Evolutionary conservation across 2,888 invertebrate genomes (phyloP), one percentile per base, ranked within the genome.

Genomic region (Aphodius granarius): DNA sequence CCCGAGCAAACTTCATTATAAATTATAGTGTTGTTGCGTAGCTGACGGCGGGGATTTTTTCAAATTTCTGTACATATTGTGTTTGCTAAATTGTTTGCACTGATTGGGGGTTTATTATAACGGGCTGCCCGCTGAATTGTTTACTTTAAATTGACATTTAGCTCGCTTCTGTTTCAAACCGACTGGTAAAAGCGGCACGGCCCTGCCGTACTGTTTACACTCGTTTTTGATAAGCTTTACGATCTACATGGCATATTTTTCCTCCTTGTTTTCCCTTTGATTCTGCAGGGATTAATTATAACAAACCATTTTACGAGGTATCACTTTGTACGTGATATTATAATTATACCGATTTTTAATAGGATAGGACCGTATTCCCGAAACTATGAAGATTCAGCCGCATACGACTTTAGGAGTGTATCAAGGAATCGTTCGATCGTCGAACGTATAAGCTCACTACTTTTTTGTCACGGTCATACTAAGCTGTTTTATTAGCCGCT

Each of bases 1-100:
- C 84, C 84, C 82, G 83, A 83, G 85, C 83, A 85, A 85, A 85
- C 85, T 86, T 85, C 85, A 85, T 85, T 85, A 86, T 84, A 85
- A 85, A 85, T 84, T 85, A 84, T 84, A 84, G 84, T 85, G 85
- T 84, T 84, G 83, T 86, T 84, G 83, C 84, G 84, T 84, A 81
- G 83, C 85, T 83, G 81, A 80, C 81, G 84, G 85, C 84, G 80
- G 81, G 84, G 85, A 85, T 86, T 86, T 86, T 85, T 84, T 81
- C 43, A 82, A 84, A 84, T 84, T 84, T 84, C 83, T 83, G 84
- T 84, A 84, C 82, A 84, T 85, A 85, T 82, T 77, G 77, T 78
- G 78, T 79, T 78, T 78, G 78, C 77, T 80, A 80, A 80, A 80
- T 80, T 78, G 79, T 79, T 80, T 79, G 79, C 71, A 79, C 74